A percentile compares a stretch with the other conserved stretches of the same genome.
Evolutionary conservation across 2,888 invertebrate species (phyloP).

Genomic region (Ormyrus labotus): DNA sequence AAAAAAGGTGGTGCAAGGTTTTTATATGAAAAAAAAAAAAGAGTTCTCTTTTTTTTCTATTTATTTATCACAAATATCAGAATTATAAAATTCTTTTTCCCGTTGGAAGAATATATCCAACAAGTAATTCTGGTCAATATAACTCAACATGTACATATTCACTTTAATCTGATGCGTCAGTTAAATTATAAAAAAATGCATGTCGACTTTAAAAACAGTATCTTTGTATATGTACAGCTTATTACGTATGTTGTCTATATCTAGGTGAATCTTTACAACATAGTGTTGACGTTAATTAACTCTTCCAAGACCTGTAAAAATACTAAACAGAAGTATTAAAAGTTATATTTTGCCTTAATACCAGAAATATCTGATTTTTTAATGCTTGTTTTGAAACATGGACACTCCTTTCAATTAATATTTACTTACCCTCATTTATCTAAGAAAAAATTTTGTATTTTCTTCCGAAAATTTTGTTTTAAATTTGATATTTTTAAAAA

Average conservation of each 20-base stretch:
- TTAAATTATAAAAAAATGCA: constrained; percentile 49
- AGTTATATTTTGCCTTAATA: constrained; percentile 53
- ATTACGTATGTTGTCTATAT: constrained; percentile 38
- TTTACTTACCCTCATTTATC: constrained; percentile 48
- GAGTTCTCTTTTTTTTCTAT: constrained; percentile 3
- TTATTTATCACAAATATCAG: constrained; percentile 41
- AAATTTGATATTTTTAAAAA: constrained; percentile 13
- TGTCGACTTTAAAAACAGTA: constrained; percentile 32
- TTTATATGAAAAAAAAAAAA: too few species aligned
- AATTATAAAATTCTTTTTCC: constrained; percentile 12
- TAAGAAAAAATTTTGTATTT: not conserved
- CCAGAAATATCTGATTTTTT: constrained; percentile 45
- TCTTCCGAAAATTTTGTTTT: not conserved
- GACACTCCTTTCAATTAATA: constrained; percentile 29
- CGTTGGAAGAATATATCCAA: too few species aligned
- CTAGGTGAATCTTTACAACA: constrained; percentile 16
- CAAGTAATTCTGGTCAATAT: too few species aligned
- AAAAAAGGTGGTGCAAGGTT: too few species aligned
- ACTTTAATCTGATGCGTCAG: constrained; percentile 40
- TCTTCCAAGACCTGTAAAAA: constrained; percentile 68
- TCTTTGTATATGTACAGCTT: constrained; percentile 12
- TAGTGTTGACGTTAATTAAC: constrained; percentile 54
- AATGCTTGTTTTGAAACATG: constrained; percentile 32
- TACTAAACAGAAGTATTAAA: constrained; percentile 47
- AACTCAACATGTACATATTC: too few species aligned